A percentile compares a stretch with the other conserved stretches of the same genome.
Evolutionary conservation across 2,113 vertebrate species (phyloP).

Genomic region (Pelodiscus sinensis): DNA sequence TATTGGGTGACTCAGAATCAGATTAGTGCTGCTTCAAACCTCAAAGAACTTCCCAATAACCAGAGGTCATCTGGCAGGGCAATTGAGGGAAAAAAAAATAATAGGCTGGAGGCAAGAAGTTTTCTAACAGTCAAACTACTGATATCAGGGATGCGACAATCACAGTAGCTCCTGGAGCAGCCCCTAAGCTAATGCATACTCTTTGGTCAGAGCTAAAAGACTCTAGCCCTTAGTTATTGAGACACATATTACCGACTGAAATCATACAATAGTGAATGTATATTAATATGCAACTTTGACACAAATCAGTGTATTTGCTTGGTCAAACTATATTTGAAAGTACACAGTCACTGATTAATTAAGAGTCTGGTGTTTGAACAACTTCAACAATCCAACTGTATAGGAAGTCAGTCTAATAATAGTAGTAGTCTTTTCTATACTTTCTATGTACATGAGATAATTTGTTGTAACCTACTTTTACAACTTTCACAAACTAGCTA

Average conservation of each 20-base stretch:
- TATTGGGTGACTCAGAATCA: neutral
- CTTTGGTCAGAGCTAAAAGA: neutral
- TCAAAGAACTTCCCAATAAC: conserved; percentile 1
- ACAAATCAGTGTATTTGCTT: too few relatives aligned
- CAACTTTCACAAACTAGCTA: neutral
- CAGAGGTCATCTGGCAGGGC: neutral
- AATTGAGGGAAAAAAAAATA: neutral
- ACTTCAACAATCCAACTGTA: neutral
- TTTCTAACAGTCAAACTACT: neutral
- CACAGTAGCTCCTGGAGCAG: neutral
- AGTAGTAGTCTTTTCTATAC: too few relatives aligned
- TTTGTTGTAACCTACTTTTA: neutral
- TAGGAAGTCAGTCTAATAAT: neutral
- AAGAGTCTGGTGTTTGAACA: neutral
- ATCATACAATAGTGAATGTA: neutral
- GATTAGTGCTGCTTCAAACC: neutral
- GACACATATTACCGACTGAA: neutral
- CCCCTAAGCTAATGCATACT: neutral
- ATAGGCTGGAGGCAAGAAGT: neutral
- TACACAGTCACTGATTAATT: neutral
- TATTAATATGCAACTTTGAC: neutral
- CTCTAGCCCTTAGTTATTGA: neutral
- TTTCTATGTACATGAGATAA: neutral
- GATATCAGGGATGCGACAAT: neutral
- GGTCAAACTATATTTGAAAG: neutral